Base-by-base conservation (phyloP, 2,113 vertebrate genomes). In the Eulemur rufifrons region DNA sequence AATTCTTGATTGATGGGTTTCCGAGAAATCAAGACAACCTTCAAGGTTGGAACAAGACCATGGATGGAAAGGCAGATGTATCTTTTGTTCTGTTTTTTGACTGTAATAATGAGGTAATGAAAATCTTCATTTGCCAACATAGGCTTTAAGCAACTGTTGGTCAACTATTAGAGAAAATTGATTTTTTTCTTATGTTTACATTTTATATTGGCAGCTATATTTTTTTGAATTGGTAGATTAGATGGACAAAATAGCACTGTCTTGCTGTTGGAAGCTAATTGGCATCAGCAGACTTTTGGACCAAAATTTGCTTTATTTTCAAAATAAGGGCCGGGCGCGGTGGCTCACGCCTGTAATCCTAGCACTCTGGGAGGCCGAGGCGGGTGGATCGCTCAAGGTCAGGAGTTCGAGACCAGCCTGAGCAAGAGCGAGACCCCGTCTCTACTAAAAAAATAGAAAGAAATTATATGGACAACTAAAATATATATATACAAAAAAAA, bases 21-120 rank as follows among this genome's bases (percentile, higher is more conserved):
- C 99, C 99, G 59, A 99, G 99, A 91, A 99, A 99, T 94, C 98
- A 99, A 98, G 99, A 99, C 98, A 99, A 99, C 98, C 99, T 99
- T 96, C 98, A 99, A 97, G 99, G 99, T 52, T 99, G 99, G 99
- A 99, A 98, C 73, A 98, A 84, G 7, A 99, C 99, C 78, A 99
- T 99, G 99, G 99, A 99, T 61, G 99, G 98, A 94, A 99, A 99
- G 95, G 99, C 99, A 1, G 99, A 99, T 92, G 99, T 99, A 97
- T 99, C 99, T 97, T 99, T 99, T 96, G 99, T 99, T 97, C 99
- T 99, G 47, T 99, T 99, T 98, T 99, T 99, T 96, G 99, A 99
- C 98, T 99, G 99, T 96, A 94, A 99, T 98, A 99, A 99, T 95
- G 99, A 99, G 99, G 99, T 99, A 98, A 98, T 97, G 94, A 97